Conservation (phyloP, 2,797 vertebrate species). For the Chrysocyon brachyurus region DNA sequence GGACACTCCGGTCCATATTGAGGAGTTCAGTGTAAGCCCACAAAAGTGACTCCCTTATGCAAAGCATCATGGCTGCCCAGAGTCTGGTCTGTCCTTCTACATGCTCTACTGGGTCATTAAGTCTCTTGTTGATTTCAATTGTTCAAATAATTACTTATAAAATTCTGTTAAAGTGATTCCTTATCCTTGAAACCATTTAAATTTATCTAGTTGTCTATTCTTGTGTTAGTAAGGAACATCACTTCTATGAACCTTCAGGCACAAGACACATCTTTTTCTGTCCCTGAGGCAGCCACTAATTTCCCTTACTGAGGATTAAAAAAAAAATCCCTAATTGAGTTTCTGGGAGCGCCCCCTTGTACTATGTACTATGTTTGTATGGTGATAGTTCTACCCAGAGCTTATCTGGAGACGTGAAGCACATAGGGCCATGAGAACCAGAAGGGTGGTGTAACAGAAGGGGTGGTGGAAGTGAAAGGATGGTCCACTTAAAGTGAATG, state of each 20-base stretch:
- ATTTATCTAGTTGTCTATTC: neutral
- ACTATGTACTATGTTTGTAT: too few species aligned
- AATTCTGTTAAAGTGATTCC: neutral
- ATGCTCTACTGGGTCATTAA: neutral
- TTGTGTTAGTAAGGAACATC: neutral
- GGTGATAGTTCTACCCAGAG: neutral
- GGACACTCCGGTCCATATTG: neutral
- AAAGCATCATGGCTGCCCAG: fast-evolving
- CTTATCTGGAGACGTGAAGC: neutral
- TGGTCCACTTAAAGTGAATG: neutral
- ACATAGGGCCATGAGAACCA: neutral
- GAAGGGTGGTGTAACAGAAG: neutral
- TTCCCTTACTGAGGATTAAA: neutral
- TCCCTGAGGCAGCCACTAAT: neutral
- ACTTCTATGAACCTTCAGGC: neutral
- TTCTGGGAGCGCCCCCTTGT: neutral
- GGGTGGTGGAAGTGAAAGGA: neutral
- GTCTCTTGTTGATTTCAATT: neutral
- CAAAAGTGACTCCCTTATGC: fast-evolving
- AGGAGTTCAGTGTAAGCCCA: neutral
- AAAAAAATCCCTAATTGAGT: neutral
- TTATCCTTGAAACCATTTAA: neutral
- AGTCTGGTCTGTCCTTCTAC: neutral
- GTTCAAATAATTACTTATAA: neutral
- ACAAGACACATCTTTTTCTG: neutral